A percentile compares a stretch with the other conserved stretches of the same genome.
Conservation (phyloP, 2,888 invertebrate species). For the Autographa pulchrina region DNA sequence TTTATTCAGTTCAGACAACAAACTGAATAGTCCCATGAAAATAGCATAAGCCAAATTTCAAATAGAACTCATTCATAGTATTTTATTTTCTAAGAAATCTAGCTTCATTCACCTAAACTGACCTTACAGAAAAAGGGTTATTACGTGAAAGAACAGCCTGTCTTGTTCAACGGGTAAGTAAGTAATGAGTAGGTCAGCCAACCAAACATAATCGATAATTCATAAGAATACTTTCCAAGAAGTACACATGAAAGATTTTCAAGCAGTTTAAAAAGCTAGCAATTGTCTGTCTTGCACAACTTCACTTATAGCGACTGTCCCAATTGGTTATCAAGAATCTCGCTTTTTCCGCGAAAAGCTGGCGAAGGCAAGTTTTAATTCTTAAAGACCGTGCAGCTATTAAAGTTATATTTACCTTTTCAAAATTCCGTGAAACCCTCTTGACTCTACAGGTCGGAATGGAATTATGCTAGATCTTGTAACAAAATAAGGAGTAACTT, state of each 20-base stretch:
- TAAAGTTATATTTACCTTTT: constrained; percentile 1
- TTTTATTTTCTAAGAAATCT: too few species aligned
- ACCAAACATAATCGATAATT: constrained; percentile 2
- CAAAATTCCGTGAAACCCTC: background rate
- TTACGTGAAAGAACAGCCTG: background rate
- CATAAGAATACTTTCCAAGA: background rate
- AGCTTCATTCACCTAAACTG: too few species aligned
- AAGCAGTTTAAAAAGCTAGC: background rate
- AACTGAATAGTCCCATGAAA: too few species aligned
- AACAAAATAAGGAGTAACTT: background rate
- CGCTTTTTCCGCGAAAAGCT: background rate
- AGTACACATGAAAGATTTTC: constrained; percentile 1
- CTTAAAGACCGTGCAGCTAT: constrained; percentile 2
- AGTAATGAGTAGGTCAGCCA: background rate
- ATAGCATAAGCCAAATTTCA: too few species aligned
- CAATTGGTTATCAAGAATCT: constrained; percentile 3
- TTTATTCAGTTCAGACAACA: too few species aligned
- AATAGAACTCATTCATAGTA: too few species aligned
- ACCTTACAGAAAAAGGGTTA: too few species aligned
- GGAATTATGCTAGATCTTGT: background rate
- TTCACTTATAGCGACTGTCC: constrained; percentile 3
- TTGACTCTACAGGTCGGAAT: background rate
- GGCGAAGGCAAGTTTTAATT: background rate
- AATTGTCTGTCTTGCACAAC: constrained; percentile 1
- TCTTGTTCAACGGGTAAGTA: background rate